Evolutionary conservation across 2,113 vertebrate species (phyloP), one percentile per base, ranked within the genome.

Genomic region (Psittacula cyanocephala): DNA sequence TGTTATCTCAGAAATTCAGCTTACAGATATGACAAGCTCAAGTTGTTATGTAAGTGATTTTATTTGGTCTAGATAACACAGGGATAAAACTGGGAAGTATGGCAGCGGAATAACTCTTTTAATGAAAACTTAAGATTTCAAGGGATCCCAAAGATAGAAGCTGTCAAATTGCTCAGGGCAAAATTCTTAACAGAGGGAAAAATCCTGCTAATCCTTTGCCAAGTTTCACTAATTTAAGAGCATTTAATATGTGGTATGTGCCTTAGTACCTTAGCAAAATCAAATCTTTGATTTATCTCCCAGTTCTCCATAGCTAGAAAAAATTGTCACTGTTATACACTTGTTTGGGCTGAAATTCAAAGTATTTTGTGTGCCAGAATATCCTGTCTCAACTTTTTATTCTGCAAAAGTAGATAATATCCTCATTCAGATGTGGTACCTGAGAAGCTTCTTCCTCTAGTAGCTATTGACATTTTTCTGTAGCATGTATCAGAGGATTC

Each of bases 1-100:
- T 96, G 97, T 96, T 97, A 96, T 97, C 97, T 94, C 96, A 91
- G 76, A 97, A 96, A 97, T 96, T 94, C 96, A 97, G 95, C 93
- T 97, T 94, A 88, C 90, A 95, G 81, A 94, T 91, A 77, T 91
- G 95, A 96, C 93, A 96, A 86, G 89, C 72, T 80, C 88, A 85
- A 85, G 91, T 97, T 92, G 87, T 96, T 97, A 97, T 91, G 88
- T 94, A 97, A 97, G 89, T 87, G 96, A 89, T 94, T 95, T 96
- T 87, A 92, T 86, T 94, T 93, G 89, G 92, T 96, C 84, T 96
- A 93, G 89, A 97, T 95, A 96, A 97, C 93, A 81, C 64, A 93
- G 94, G 93, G 68, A 95, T 77, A 71, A 88, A 96, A 96, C 53
- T 79, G 72, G 10, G 1, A 85, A 93, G 70, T 69, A 37, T 11